A percentile compares a stretch with the other conserved stretches of the same genome.
Conservation (phyloP, 2,888 invertebrate genomes). For the Metopia argyrocephala region DNA sequence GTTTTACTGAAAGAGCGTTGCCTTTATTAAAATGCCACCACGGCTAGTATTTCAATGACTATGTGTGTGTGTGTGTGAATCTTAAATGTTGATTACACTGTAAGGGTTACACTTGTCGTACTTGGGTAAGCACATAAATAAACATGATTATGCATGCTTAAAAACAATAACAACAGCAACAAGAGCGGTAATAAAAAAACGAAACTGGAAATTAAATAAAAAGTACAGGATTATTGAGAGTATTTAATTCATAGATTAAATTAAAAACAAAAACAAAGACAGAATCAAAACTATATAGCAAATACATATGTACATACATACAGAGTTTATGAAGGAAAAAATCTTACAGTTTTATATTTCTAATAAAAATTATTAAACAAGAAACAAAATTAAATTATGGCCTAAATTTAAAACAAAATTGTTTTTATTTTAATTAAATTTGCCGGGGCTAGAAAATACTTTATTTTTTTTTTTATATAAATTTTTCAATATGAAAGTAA, state of each 20-base stretch:
- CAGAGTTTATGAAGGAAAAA: too few species aligned
- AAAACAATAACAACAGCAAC: neutral
- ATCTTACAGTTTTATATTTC: too few species aligned
- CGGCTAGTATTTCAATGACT: slow-evolving; percentile 5
- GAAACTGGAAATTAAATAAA: slow-evolving; percentile 36
- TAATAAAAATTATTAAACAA: neutral
- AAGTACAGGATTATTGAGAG: slow-evolving; percentile 6
- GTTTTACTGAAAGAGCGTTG: neutral
- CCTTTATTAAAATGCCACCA: neutral
- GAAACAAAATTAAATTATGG: neutral
- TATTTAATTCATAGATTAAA: slow-evolving; percentile 27
- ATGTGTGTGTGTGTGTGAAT: slow-evolving; percentile 3
- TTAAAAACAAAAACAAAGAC: neutral
- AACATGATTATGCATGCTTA: slow-evolving; percentile 59
- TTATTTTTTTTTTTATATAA: too few species aligned
- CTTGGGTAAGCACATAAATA: slow-evolving; percentile 52
- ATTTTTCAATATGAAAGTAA: neutral
- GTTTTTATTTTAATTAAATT: neutral
- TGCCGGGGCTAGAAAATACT: too few species aligned
- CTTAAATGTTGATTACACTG: slow-evolving; percentile 24
- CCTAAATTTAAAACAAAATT: neutral
- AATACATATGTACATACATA: too few species aligned
- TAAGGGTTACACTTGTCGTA: slow-evolving; percentile 59
- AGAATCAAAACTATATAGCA: neutral
- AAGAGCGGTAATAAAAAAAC: neutral